These are phyloP conservation scores for Pachyramphus minor DNA, from an alignment of 2,113 vertebrate species.

Conservation along the genomic window DNA sequence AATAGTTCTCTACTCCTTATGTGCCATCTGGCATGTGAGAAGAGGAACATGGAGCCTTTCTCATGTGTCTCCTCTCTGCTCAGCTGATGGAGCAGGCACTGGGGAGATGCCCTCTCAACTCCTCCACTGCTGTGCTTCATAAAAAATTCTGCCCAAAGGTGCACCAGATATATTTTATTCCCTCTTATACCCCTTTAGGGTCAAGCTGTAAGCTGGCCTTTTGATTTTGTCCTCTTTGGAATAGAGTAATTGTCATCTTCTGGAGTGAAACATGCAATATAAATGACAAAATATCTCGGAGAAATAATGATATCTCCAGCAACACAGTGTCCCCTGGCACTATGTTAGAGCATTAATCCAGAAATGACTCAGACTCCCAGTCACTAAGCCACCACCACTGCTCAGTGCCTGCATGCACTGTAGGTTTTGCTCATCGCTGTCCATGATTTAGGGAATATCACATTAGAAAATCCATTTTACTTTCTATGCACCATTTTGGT, in stretches of 20 bases:
- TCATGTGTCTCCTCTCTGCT: not conserved
- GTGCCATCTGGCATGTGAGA: not conserved
- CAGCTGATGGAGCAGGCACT: not conserved
- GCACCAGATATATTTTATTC: slow-evolving; percentile 14
- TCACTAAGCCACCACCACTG: not conserved
- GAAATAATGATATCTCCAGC: slow-evolving; percentile 63
- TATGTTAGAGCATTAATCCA: slow-evolving; percentile 32
- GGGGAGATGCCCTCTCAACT: not conserved
- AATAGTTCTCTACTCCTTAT: not conserved
- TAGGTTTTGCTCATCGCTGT: not conserved
- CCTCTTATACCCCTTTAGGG: not conserved
- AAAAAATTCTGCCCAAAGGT: not conserved
- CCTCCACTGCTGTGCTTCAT: not conserved
- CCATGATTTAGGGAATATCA: not conserved
- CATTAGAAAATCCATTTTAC: not conserved
- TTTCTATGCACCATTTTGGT: not conserved
- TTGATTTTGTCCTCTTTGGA: slow-evolving; percentile 41
- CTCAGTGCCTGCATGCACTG: not conserved
- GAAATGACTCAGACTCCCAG: not conserved
- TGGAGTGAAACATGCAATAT: not conserved
- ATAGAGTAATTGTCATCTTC: not conserved
- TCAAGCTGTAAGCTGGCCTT: slow-evolving; percentile 27
- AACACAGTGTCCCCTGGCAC: slow-evolving; percentile 51
- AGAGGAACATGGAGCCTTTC: not conserved
- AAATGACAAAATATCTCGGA: slow-evolving; percentile 34